Base-by-base conservation (phyloP, 1,140 invertebrate species). In the Formica selysi region DNA sequence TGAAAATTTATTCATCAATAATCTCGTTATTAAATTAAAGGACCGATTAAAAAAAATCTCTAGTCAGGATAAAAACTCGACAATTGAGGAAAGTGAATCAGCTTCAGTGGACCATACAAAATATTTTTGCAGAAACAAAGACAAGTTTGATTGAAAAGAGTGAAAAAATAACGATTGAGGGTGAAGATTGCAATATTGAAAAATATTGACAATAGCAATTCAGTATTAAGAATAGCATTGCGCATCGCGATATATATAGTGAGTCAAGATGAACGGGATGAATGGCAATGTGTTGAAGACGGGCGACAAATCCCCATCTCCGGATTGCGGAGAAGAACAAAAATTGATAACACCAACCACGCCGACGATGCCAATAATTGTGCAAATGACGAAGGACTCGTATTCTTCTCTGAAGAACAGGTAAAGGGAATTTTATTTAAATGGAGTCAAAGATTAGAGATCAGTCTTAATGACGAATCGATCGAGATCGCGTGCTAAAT, bases 331-430 rank as follows among this genome's bases (percentile, higher is more conserved):
- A 0, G 93, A 93, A 59, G 91, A 93, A 41, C 90, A 93, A 62
- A 93, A 91, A 62, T 81, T 94, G 0, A 76, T 94, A 36, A 51
- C 90, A 4, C 51, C 86, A 5, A 86, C 84, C 13, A 84, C 44
- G 3, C 76, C 88, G 51, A 87, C 81, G 1, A 85, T 88, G 19
- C 83, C 92, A 36, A 89, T 94, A 59, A 85, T 93, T 13, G 48
- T 91, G 2, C 80, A 90, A 73, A 51, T 89, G 10, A 51, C 90
- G 5, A 93, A 91, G 67, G 92, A 86, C n/a, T 70, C 90, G 5
- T 90, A 86, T 71, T 38, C 89, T 7, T 93, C 93, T 5, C 88
- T 92, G 13, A 90, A 88, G 68, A 93, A 89, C 93, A 94, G 93
- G 93, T 94, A 94, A 83, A 76, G 19, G 16, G 7, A 38, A 65